These are phyloP conservation scores for Pristionchus entomophagus DNA, from an alignment of 2,888 invertebrate genomes.

Conservation along the genomic window DNA sequence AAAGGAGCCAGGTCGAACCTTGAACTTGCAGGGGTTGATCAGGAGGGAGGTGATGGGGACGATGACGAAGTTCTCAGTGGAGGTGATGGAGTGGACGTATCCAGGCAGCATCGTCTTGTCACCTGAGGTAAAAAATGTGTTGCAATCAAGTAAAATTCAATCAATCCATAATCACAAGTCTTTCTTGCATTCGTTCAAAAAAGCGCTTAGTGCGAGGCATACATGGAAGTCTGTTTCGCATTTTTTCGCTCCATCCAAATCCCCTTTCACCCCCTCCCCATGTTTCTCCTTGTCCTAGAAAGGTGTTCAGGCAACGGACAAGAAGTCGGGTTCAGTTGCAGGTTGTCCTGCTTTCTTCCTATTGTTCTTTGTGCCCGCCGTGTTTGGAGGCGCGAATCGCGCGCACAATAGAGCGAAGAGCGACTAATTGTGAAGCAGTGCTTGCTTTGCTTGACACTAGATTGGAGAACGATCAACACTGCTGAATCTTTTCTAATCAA, in stretches of 20 bases:
- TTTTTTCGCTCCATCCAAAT: neutral
- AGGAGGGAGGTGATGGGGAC: slow-evolving; percentile 74
- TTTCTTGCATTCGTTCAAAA: too few relatives aligned
- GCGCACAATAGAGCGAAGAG: neutral
- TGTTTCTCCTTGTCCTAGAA: neutral
- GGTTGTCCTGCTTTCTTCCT: neutral
- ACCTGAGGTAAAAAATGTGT: slow-evolving; percentile 56
- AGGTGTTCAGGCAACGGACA: neutral
- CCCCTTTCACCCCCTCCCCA: too few relatives aligned
- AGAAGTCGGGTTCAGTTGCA: slow-evolving; percentile 28
- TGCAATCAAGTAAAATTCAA: neutral
- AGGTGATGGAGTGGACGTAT: slow-evolving; percentile 75
- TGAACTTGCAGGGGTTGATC: slow-evolving; percentile 76
- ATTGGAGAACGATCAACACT: too few relatives aligned
- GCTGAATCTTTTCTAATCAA: too few relatives aligned
- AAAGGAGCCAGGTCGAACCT: slow-evolving; percentile 48
- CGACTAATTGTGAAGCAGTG: slow-evolving; percentile 5
- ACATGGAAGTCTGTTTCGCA: too few relatives aligned
- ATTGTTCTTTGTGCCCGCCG: neutral
- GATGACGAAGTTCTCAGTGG: slow-evolving; percentile 74
- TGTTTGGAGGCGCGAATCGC: neutral
- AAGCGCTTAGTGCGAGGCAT: too few relatives aligned
- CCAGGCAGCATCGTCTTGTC: slow-evolving; percentile 74
- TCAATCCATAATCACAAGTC: neutral
- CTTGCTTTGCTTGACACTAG: slow-evolving; percentile 9